Conservation (phyloP, 2,113 vertebrate genomes). For the Lycaon pictus region DNA sequence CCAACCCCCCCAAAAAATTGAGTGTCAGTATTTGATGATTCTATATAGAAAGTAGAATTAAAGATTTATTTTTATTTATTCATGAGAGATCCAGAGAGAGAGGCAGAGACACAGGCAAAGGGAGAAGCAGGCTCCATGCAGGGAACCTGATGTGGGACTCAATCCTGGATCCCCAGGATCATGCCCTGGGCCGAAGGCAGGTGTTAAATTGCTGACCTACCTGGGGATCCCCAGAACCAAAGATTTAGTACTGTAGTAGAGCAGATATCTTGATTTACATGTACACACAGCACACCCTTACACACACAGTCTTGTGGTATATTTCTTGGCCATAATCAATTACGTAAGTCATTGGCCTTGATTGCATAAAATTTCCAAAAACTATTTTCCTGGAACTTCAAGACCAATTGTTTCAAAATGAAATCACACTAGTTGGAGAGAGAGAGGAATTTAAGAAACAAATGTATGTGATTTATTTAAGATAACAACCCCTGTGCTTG, state of each 20-base stretch:
- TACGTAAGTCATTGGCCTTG: neutral
- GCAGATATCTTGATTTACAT: neutral
- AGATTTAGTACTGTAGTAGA: neutral
- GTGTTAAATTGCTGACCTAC: too few species aligned
- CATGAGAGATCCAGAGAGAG: too few species aligned
- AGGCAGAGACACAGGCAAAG: too few species aligned
- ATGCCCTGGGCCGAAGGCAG: too few species aligned
- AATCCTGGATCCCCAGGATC: too few species aligned
- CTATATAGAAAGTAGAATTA: neutral
- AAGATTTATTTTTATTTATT: too few species aligned
- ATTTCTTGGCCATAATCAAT: neutral
- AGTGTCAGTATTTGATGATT: neutral
- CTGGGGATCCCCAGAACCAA: neutral
- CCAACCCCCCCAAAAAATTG: neutral
- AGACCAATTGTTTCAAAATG: constrained; percentile 14
- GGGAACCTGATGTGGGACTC: too few species aligned
- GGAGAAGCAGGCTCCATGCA: too few species aligned
- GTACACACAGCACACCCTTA: neutral
- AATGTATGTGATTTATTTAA: constrained; percentile 8
- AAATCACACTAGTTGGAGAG: neutral
- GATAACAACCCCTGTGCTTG: neutral
- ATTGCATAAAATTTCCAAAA: constrained; percentile 37
- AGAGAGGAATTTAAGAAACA: constrained; percentile 34
- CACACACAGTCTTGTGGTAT: neutral
- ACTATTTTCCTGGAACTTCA: neutral